phyloP scores from a whole-genome alignment of 2,888 invertebrate species.

The Drosophila sordidapex region DNA sequence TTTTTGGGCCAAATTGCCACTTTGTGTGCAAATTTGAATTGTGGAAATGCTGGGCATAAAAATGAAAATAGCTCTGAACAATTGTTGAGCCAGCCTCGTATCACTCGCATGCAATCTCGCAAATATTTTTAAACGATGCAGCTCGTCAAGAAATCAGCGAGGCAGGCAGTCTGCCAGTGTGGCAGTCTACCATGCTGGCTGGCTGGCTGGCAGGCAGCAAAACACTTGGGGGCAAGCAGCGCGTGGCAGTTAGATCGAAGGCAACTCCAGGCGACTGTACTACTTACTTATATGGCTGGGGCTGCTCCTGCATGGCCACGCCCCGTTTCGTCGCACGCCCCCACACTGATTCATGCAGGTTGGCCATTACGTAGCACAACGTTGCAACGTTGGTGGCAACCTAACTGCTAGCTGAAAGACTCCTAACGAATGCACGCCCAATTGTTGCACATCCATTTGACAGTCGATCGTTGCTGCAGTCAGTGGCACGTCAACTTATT shows the following conservation, averaged over 20 bases:
- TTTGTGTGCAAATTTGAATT: constrained; percentile 83
- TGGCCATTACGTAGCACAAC: constrained; percentile 59
- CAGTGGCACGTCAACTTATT: constrained; percentile 81
- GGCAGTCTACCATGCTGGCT: constrained; percentile 1
- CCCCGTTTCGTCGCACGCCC: constrained; percentile 50
- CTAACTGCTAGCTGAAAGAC: constrained; percentile 36
- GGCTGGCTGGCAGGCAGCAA: constrained; percentile 1
- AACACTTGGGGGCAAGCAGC: constrained; percentile 27
- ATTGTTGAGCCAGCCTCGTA: constrained; percentile 60
- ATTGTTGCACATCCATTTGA: constrained; percentile 83
- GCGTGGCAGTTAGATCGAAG: constrained; percentile 42
- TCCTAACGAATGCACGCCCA: constrained; percentile 83
- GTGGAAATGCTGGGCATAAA: constrained; percentile 70
- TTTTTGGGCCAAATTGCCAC: constrained; percentile 78
- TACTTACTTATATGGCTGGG: not conserved
- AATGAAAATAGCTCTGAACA: constrained; percentile 62
- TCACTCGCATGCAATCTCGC: constrained; percentile 71
- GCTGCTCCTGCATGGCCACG: constrained; percentile 50
- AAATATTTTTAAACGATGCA: constrained; percentile 72
- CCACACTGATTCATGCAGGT: constrained; percentile 57
- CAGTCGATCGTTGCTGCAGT: constrained; percentile 77
- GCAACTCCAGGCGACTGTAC: constrained; percentile 9
- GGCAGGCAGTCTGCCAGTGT: constrained; percentile 20
- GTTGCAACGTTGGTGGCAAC: constrained; percentile 80
- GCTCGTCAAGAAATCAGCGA: constrained; percentile 60